Evolutionary conservation across 2,888 invertebrate species (phyloP).

Genomic region (Anticlea derivata): DNA sequence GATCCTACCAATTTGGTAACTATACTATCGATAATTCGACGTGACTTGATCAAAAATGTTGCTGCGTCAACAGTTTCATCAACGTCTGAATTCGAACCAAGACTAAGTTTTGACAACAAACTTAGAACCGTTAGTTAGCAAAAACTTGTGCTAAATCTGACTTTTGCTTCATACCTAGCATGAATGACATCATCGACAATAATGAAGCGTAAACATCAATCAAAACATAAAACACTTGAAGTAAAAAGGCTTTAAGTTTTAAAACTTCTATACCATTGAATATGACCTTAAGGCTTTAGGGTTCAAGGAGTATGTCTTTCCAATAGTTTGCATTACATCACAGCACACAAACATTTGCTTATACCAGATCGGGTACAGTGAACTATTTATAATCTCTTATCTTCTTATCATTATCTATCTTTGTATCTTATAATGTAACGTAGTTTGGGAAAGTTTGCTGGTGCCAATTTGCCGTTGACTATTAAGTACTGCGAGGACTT

Average conservation of each 20-base stretch:
- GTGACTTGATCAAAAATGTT: constrained; percentile 20
- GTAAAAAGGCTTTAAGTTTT: too few relatives aligned
- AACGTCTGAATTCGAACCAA: constrained; percentile 10
- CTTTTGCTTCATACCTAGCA: too few relatives aligned
- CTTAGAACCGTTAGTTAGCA: constrained; percentile 11
- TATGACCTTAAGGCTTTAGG: too few relatives aligned
- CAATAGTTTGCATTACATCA: constrained; percentile 15
- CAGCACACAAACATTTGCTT: constrained; percentile 11
- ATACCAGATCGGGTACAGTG: constrained; percentile 25
- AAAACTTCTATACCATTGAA: too few relatives aligned
- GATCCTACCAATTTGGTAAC: too few relatives aligned
- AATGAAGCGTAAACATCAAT: not conserved
- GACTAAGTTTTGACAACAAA: constrained; percentile 20
- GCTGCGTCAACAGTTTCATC: constrained; percentile 32
- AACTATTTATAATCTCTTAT: constrained; percentile 32
- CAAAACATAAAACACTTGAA: too few relatives aligned
- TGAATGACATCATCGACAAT: not conserved
- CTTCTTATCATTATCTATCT: constrained; percentile 36
- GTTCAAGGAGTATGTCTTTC: too few relatives aligned
- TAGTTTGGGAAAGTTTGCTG: constrained; percentile 7
- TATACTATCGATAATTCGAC: too few relatives aligned
- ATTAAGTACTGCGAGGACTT: too few relatives aligned
- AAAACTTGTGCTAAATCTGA: too few relatives aligned
- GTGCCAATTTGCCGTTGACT: not conserved
- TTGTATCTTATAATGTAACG: not conserved